Base-by-base conservation (phyloP, 2,888 invertebrate genomes). In the Drosophila leonis region DNA sequence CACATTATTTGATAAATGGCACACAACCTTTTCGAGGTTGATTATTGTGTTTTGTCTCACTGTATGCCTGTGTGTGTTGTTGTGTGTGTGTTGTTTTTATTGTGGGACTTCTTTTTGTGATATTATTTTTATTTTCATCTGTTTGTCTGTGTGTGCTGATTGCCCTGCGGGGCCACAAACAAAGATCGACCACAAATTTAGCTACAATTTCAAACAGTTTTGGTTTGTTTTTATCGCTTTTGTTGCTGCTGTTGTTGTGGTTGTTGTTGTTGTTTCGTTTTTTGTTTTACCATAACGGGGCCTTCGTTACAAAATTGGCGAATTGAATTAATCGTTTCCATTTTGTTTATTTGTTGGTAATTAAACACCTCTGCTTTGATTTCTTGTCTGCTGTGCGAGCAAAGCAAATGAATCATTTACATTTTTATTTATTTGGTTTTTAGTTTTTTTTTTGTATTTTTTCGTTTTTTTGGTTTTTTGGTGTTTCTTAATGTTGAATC, bases 281-380 rank as follows among this genome's bases (percentile, higher is more conserved):
- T 37, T 63, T 20, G 42, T 69, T 72, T 61, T 66, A 78, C 88
- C 88, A 87, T 89, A 86, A 83, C 89, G 88, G 80, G 82, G 79
- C 79, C 85, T 82, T 77, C 78, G 72, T 81, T 82, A 75, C 72
- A 75, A 82, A 88, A 89, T 90, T 90, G 83, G 89, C 85, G 83
- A 89, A 84, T 89, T 88, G 83, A 90, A 90, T 88, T 88, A 89
- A 90, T 89, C 82, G 87, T 77, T 89, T 89, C 78, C 80, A 87
- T 90, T 87, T 90, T 89, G 89, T 87, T 88, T 90, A 90, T 90
- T 90, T 90, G 87, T 89, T 90, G 90, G 88, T 89, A 90, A 88
- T 88, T 90, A 88, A 88, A 88, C 88, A 90, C 88, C 90, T 90
- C 82, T 87, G 89, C 86, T 89, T 78, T 89, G 89, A 87, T 89